Evolutionary conservation across 2,797 vertebrate genomes (phyloP), one percentile per base, ranked within the genome.

Genomic region (Premnoplex brunnescens): DNA sequence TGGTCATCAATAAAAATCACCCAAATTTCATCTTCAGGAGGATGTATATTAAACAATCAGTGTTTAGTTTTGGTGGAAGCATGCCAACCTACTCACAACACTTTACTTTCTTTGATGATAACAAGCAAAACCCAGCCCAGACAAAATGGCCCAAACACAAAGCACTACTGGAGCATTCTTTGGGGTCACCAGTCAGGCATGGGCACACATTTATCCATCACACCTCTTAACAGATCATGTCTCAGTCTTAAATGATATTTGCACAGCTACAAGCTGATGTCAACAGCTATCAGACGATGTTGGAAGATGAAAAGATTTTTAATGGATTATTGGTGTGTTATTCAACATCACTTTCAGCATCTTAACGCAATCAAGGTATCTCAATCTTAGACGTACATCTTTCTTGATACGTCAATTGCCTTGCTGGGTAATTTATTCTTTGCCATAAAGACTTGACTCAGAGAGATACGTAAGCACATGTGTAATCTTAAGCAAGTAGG

Each of bases 221-320:
- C 20, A 63, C 52, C 68, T 68, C 6, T 54, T 63, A 77, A 27
- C 14, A 85, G 32, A 71, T 88, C 24, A 23, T 6, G 2, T 66
- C 32, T 80, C 80, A 63, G 19, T 43, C 27, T 59, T n/a, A 32
- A 63, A 30, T 8, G 2, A 21, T 49, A 67, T 83, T 91, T 88
- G 64, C 34, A 14, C 32, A 83, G 41, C 37, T 84, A 49, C 32
- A n/a, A 12, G 30, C 34, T 63, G 91, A 77, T 44, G 21, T 78
- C 34, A 91, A 88, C 69, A 88, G 12, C 27, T 73, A 8, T 10
- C 49, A 81, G 54, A 49, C 5, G 9, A 43, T 2, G 32, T 55
- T 36, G 46, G 22, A 69, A 93, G 80, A 96, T 77, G 41, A 93
- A 54, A 78, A 88, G 64, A 46, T 86, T 86, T 93, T 58, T 48